Base-by-base conservation (phyloP, 2,888 invertebrate species). In the Rhingia campestris region DNA sequence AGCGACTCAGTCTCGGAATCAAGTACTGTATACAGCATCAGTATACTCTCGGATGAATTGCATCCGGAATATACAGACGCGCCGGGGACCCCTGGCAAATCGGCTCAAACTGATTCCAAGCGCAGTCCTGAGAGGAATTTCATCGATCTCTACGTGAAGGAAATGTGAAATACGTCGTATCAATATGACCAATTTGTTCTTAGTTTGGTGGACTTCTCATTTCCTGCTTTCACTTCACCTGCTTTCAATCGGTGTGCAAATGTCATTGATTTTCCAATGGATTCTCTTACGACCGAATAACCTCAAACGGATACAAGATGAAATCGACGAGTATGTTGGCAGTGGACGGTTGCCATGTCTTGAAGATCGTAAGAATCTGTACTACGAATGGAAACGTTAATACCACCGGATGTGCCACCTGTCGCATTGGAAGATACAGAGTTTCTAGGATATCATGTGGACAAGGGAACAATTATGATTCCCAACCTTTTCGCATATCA, bases 241-340 rank as follows among this genome's bases (percentile, higher is more conserved):
- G n/a, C n/a, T n/a, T 0, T 93, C 94, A 0, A 87, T 93, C 5
- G 92, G 93, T 45, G 87, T 90, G 2, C 91, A 92, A 43, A 79
- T 94, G 0, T 90, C 93, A 0, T 90, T 94, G 67, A 88, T 93
- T 5, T 89, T 94, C 3, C 94, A 94, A 86, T 92, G 92, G 67
- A 81, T 94, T 3, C 89, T 94, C 58, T 87, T 94, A 0, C 90
- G 93, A 87, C 94, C 94, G 0, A 92, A 93, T 56, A 88, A 94
- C 0, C 92, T 93, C 86, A 91, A 92, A 12, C 93, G 92, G 86
- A 91, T 94, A 0, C 94, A 94, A 86, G 89, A 91, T 9, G 95
- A 95, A 88, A 93, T 95, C 49, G 94, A 95, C 86, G 89, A 92
- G 1, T 93, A 94, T 1, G 93, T 95, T 4, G 95, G 95, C 4